A percentile compares a stretch with the other conserved stretches of the same genome.
Evolutionary conservation across 2,113 vertebrate species (phyloP).

Genomic region (Platysternon megacephalum): DNA sequence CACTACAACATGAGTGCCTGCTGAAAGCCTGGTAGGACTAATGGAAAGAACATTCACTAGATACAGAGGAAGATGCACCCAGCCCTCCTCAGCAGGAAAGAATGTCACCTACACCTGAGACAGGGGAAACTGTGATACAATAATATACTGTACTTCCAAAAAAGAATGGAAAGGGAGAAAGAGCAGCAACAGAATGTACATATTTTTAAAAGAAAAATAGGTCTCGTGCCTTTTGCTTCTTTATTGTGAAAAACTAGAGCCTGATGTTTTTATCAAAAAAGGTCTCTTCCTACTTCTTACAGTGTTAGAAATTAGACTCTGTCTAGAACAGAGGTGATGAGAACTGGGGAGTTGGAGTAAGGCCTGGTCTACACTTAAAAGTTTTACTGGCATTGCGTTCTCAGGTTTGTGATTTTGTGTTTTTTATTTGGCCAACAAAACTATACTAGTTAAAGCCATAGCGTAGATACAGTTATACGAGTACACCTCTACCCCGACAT

Average conservation of each 20-base stretch:
- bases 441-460: too few species aligned
- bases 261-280: neutral
- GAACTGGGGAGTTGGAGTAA: neutral
- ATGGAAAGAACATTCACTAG: neutral
- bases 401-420: neutral
- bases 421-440: too few species aligned
- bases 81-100: neutral
- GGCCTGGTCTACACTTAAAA: neutral
- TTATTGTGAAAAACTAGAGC: neutral
- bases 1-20: neutral
- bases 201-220: neutral
- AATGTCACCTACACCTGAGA: neutral
- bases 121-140: neutral
- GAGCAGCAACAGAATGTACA: neutral
- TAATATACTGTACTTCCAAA: neutral
- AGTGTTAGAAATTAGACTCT: neutral
- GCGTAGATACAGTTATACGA: too few species aligned
- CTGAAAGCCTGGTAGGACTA: neutral
- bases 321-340: neutral
- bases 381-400: neutral
- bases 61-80: neutral
- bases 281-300: neutral
- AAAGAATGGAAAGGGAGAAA: neutral
- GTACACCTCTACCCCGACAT: too few species aligned
- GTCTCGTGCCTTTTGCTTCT: neutral